Conservation (phyloP, 2,113 vertebrate species). For the Zapornia atra region DNA sequence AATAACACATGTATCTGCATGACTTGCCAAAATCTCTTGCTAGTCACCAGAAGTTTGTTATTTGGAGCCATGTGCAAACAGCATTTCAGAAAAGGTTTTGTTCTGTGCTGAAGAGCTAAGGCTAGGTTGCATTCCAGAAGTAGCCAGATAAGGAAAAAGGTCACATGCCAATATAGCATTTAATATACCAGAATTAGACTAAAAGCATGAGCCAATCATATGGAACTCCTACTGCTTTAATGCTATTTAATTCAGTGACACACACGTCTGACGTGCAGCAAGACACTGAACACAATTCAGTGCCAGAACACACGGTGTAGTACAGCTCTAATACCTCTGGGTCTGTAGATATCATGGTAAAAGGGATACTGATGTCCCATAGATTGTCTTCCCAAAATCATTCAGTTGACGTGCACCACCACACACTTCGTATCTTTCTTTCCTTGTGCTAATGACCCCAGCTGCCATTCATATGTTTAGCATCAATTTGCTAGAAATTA, state of each 20-base stretch:
- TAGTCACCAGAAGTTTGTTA: constrained; percentile 26
- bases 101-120: background rate
- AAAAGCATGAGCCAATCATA: background rate
- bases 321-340: background rate
- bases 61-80: background rate
- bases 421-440: background rate
- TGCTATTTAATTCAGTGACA: background rate
- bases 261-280: background rate
- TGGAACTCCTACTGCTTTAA: background rate
- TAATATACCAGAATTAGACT: background rate
- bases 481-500: background rate
- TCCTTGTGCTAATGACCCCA: background rate
- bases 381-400: background rate
- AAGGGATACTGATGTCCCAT: background rate
- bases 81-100: background rate
- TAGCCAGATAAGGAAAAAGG: background rate
- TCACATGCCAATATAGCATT: background rate
- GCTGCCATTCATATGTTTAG: background rate
- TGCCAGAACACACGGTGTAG: background rate
- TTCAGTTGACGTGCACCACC: background rate
- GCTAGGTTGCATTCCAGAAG: background rate
- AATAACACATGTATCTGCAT: background rate
- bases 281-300: background rate
- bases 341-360: background rate
- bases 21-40: constrained; percentile 20